Evolutionary conservation across 2,888 invertebrate genomes (phyloP).

Genomic region (Volucella inflata): DNA sequence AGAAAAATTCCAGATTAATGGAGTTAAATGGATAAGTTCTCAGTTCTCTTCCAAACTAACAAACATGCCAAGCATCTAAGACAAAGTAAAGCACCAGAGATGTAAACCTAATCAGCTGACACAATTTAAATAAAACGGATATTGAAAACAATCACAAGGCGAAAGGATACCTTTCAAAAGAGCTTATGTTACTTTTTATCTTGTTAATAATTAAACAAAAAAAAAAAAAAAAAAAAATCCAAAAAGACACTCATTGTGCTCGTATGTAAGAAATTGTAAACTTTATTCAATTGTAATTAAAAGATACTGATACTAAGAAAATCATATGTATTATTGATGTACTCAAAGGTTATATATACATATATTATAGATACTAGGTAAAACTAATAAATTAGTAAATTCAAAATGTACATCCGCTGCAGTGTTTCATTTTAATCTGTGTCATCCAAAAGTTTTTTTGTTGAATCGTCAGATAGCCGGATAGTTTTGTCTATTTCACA

Average conservation of each 20-base stretch:
- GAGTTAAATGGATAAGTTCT: conserved; percentile 21
- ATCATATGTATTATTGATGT: conserved; percentile 44
- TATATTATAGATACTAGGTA: conserved; percentile 46
- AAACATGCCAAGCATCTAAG: conserved; percentile 12
- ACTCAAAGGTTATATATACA: conserved; percentile 61
- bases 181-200: conserved; percentile 70
- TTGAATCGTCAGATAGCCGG: too few relatives aligned
- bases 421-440: conserved; percentile 16
- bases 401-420: conserved; percentile 24
- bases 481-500: too few relatives aligned
- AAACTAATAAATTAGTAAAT: conserved; percentile 68
- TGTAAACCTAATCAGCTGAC: conserved; percentile 2
- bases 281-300: conserved; percentile 67
- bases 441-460: too few relatives aligned
- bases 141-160: conserved; percentile 62
- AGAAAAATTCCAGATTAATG: conserved; percentile 71
- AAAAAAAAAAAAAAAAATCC: conserved; percentile 7
- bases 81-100: background rate
- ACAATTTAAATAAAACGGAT: background rate
- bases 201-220: conserved; percentile 56
- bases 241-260: conserved; percentile 12
- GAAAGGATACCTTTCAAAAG: conserved; percentile 59
- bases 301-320: background rate
- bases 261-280: conserved; percentile 58
- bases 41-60: background rate